phyloP scores from a whole-genome alignment of 2,888 invertebrate genomes.

The Rutpela maculata region DNA sequence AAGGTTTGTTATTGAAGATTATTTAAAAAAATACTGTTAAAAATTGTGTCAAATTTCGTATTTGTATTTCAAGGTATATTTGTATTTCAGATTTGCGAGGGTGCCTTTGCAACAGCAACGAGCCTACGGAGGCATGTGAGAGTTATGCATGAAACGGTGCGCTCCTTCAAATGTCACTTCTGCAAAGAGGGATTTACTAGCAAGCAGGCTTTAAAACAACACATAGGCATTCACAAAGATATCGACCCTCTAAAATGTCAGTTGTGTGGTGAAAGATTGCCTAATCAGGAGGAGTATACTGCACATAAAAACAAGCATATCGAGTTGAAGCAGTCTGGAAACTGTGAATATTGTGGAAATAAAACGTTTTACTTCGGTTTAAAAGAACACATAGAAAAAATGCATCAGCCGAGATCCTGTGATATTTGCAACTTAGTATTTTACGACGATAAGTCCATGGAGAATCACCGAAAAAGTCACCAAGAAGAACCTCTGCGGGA shows the following conservation, averaged over 20 bases:
- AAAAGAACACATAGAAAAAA: constrained; percentile 56
- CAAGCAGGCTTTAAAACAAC: constrained; percentile 55
- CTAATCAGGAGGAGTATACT: constrained; percentile 44
- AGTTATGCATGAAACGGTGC: constrained; percentile 58
- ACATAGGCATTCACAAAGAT: constrained; percentile 54
- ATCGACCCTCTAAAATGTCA: constrained; percentile 52
- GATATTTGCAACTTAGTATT: constrained; percentile 55
- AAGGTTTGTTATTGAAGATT: constrained; percentile 47
- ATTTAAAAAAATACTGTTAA: not conserved
- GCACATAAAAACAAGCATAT: constrained; percentile 53
- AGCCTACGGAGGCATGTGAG: constrained; percentile 54
- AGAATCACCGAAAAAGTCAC: constrained; percentile 57
- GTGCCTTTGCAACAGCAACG: constrained; percentile 57
- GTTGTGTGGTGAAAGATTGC: constrained; percentile 48
- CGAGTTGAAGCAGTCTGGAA: constrained; percentile 53
- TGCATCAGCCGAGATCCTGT: constrained; percentile 52
- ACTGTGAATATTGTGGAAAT: constrained; percentile 57
- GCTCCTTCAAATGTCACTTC: constrained; percentile 54
- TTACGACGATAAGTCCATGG: constrained; percentile 57
- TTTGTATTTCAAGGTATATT: not conserved
- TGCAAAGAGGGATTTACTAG: constrained; percentile 55
- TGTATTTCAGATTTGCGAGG: constrained; percentile 57
- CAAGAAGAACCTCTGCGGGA: constrained; percentile 47
- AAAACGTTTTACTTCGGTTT: constrained; percentile 57
- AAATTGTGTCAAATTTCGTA: not conserved